Conservation (phyloP, 2,113 vertebrate genomes). For the Acrocephalus arundinaceus region DNA sequence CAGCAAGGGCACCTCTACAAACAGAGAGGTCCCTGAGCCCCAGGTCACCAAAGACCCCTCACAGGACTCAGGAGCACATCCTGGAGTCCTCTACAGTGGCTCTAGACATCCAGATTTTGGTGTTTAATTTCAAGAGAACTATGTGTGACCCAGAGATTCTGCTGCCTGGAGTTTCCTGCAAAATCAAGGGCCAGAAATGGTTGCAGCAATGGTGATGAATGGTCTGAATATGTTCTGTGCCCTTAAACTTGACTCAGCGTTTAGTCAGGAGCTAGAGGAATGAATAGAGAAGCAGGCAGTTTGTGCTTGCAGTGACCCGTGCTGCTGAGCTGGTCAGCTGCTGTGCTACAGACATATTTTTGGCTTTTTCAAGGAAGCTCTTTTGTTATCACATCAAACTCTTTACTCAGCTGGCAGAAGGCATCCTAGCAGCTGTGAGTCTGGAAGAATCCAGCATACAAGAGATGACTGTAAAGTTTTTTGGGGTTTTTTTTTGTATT, state of each 20-base stretch:
- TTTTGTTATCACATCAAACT: slow-evolving; percentile 57
- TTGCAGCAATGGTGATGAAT: neutral
- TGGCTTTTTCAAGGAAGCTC: slow-evolving; percentile 61
- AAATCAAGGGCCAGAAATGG: neutral
- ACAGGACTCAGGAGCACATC: neutral
- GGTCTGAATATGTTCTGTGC: slow-evolving; percentile 3
- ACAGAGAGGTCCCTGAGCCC: neutral
- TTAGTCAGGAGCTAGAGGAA: slow-evolving; percentile 29
- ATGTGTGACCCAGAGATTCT: neutral
- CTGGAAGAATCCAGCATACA: slow-evolving; percentile 47
- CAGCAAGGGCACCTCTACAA: neutral
- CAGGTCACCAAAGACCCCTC: neutral
- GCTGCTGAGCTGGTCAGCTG: slow-evolving; percentile 62
- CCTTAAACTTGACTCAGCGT: slow-evolving; percentile 59
- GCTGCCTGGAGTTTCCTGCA: neutral
- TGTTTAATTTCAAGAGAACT: neutral
- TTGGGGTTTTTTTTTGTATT: neutral
- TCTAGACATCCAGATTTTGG: neutral
- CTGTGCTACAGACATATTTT: slow-evolving; percentile 37
- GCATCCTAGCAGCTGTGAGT: slow-evolving; percentile 41
- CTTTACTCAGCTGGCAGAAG: slow-evolving; percentile 61
- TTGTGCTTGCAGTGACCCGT: slow-evolving; percentile 49
- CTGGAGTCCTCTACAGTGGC: neutral
- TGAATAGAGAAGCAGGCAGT: slow-evolving; percentile 24
- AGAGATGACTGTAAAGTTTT: slow-evolving; percentile 36